Conservation (phyloP, 2,797 vertebrate genomes). For the Nannoperca obscura region DNA sequence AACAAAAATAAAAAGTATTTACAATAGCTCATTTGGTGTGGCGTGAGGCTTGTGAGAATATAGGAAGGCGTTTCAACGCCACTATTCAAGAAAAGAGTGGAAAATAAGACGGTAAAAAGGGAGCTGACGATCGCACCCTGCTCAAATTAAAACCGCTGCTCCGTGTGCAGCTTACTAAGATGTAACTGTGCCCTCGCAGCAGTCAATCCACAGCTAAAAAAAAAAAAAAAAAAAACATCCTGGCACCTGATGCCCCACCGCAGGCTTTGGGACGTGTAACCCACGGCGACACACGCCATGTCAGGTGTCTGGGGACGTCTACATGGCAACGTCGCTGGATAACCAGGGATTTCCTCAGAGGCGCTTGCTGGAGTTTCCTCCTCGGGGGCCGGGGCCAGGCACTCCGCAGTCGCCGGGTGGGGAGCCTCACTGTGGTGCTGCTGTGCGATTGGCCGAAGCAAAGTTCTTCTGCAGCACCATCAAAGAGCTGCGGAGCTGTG, state of each 20-base stretch:
- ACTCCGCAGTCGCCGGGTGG: conserved; percentile 26
- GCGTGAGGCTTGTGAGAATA: conserved; percentile 24
- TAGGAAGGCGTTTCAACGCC: not conserved
- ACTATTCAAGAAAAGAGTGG: conserved; percentile 10
- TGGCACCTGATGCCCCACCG: conserved; percentile 41
- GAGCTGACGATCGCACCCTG: conserved; percentile 18
- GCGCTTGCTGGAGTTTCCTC: conserved; percentile 25
- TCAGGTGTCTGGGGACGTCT: conserved; percentile 42
- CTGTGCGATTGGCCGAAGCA: conserved; percentile 88
- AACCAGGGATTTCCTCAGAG: conserved; percentile 58
- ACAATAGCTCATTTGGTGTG: conserved; percentile 28
- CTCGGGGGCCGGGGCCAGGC: not conserved
- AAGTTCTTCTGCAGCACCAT: conserved; percentile 93
- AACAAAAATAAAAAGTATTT: conserved; percentile 46
- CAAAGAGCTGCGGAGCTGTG: conserved; percentile 93
- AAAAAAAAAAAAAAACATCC: conserved; percentile 55
- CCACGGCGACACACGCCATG: conserved; percentile 50
- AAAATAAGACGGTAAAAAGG: not conserved
- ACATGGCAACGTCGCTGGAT: conserved; percentile 50
- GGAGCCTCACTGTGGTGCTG: conserved; percentile 63
- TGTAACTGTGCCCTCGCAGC: conserved; percentile 34
- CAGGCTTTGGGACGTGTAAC: conserved; percentile 49
- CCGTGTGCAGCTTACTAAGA: conserved; percentile 3
- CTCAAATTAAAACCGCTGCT: conserved; percentile 40
- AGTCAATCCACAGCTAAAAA: conserved; percentile 52